A percentile compares a stretch with the other conserved stretches of the same genome.
These are phyloP conservation scores for Ennomos fuscantarius DNA, from an alignment of 2,888 invertebrate species.

Conservation along the genomic window DNA sequence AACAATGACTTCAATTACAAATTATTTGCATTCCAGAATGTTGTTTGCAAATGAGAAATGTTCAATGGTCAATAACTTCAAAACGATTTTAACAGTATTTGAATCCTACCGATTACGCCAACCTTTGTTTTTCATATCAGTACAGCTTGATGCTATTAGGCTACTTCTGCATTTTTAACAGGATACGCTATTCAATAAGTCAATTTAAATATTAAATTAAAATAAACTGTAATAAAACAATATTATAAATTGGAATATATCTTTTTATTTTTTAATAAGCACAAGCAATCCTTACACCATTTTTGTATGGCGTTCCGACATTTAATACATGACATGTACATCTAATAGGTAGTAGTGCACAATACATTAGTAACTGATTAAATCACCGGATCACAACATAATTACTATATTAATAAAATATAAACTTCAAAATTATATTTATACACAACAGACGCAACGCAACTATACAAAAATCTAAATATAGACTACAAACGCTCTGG, in stretches of 20 bases:
- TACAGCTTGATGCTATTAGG: too few species aligned
- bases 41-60: too few species aligned
- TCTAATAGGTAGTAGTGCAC: constrained; percentile 62
- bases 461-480: constrained; percentile 54
- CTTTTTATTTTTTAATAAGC: constrained; percentile 67
- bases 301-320: constrained; percentile 36
- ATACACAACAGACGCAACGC: constrained; percentile 53
- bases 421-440: constrained; percentile 43
- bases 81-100: too few species aligned
- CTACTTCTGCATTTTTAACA: too few species aligned
- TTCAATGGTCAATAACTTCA: too few species aligned
- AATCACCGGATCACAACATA: constrained; percentile 70
- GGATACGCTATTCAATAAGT: too few species aligned
- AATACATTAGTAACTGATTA: constrained; percentile 65
- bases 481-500: constrained; percentile 65
- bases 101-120: constrained; percentile 9
- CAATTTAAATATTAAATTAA: too few species aligned
- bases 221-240: constrained; percentile 38
- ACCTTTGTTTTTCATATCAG: background rate
- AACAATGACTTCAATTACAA: too few species aligned
- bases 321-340: constrained; percentile 59
- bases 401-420: constrained; percentile 52
- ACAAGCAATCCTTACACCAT: constrained; percentile 67
- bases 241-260: constrained; percentile 44
- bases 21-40: too few species aligned